phyloP scores from a whole-genome alignment of 2,888 invertebrate species.

The Drosophila antonietae region DNA sequence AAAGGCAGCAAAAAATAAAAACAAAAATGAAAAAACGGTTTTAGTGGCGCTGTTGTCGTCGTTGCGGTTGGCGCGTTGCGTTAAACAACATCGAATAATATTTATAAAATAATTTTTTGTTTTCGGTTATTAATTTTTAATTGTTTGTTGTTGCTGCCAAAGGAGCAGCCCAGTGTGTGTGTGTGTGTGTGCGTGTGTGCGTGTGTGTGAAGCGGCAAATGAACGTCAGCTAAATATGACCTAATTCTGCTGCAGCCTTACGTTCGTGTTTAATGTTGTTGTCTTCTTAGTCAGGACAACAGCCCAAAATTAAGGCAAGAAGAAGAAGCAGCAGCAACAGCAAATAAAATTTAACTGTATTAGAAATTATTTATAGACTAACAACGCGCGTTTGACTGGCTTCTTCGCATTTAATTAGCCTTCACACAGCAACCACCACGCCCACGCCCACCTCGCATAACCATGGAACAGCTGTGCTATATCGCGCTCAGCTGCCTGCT shows the following conservation, averaged over 20 bases:
- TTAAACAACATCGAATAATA: constrained; percentile 11
- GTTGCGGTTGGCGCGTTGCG: constrained; percentile 68
- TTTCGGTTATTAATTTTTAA: not conserved
- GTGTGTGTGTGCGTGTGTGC: constrained; percentile 14
- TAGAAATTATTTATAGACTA: constrained; percentile 5
- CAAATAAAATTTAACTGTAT: not conserved
- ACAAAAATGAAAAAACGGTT: constrained; percentile 26
- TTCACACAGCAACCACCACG: not conserved
- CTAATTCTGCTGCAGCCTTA: constrained; percentile 49
- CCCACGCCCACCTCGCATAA: not conserved
- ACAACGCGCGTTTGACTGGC: constrained; percentile 20
- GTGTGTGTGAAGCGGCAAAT: constrained; percentile 20
- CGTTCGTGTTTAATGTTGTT: no score
- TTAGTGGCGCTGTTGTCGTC: constrained; percentile 71
- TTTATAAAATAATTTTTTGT: no score
- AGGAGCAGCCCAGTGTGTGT: constrained; percentile 1
- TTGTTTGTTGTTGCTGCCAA: not conserved
- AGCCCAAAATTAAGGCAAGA: constrained; percentile 14
- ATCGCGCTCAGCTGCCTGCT: constrained; percentile 77
- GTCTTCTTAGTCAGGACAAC: constrained; percentile 49
- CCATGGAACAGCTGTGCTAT: constrained; percentile 78
- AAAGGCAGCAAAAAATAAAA: constrained; percentile 9
- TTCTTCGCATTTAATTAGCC: constrained; percentile 21
- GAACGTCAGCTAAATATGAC: constrained; percentile 59
- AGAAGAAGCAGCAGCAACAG: not conserved